A percentile compares a stretch with the other conserved stretches of the same genome.
These are phyloP conservation scores for Mobula hypostoma DNA, from an alignment of 2,113 vertebrate genomes.

Conservation along the genomic window DNA sequence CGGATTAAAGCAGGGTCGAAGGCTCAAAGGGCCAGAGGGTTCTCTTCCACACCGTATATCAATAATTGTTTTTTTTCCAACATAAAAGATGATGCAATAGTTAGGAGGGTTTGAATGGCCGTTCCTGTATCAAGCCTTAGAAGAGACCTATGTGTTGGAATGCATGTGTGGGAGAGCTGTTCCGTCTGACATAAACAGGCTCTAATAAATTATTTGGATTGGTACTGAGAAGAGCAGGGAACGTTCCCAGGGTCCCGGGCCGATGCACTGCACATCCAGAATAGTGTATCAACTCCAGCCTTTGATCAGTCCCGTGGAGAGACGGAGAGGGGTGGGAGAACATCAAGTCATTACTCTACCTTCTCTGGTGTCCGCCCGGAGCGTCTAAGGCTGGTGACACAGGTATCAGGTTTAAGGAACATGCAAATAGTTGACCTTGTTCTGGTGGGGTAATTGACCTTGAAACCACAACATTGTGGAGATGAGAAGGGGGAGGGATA, in stretches of 20 bases:
- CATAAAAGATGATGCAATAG: background rate
- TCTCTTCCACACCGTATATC: too few relatives aligned
- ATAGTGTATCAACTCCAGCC: background rate
- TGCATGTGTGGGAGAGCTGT: background rate
- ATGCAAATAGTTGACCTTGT: background rate
- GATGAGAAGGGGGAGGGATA: background rate
- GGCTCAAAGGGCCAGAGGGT: too few relatives aligned
- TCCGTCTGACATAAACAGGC: background rate
- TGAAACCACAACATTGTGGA: background rate
- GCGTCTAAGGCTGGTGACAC: background rate
- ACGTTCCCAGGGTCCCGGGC: background rate
- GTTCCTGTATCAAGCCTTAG: background rate
- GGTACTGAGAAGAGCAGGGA: background rate
- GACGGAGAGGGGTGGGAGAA: background rate
- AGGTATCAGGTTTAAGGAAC: background rate
- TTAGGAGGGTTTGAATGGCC: background rate
- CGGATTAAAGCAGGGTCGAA: too few relatives aligned
- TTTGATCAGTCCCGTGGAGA: background rate
- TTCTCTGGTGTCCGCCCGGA: background rate
- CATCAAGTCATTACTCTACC: background rate
- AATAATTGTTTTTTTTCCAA: too few relatives aligned
- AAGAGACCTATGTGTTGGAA: background rate
- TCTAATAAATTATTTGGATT: background rate
- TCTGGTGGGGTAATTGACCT: slow-evolving; percentile 2
- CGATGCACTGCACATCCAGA: background rate